Evolutionary conservation across 2,797 vertebrate species (phyloP).

Genomic region (Scleropages formosus): DNA sequence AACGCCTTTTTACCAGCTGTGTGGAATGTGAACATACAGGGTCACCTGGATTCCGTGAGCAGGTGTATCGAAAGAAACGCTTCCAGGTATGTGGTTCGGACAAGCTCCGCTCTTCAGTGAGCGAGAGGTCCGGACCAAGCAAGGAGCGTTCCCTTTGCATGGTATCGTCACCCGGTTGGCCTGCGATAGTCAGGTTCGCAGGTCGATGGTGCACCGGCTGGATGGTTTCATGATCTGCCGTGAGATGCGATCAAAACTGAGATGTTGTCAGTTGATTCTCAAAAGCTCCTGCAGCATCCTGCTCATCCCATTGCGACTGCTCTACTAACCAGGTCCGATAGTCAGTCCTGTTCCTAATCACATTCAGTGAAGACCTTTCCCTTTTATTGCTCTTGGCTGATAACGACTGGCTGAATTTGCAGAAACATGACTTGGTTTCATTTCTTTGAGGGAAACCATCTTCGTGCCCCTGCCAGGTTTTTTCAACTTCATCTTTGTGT

Average conservation of each 20-base stretch:
- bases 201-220: no score
- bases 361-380: not conserved
- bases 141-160: no score
- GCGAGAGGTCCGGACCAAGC: no score
- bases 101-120: no score
- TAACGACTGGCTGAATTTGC: not conserved
- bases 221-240: no score
- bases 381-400: not conserved
- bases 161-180: no score
- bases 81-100: no score
- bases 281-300: not conserved
- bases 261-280: no score
- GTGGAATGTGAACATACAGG: not conserved
- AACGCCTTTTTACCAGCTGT: not conserved
- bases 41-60: not conserved
- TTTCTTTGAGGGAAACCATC: not conserved
- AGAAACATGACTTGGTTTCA: not conserved
- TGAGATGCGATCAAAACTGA: no score
- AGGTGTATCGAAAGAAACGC: no score
- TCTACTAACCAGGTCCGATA: not conserved
- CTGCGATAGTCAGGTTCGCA: no score
- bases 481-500: no score
- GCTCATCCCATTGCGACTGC: not conserved
- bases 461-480: not conserved
- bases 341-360: not conserved